A percentile compares a stretch with the other conserved stretches of the same genome.
Conservation (phyloP, 2,888 invertebrate species). For the Cancer borealis region DNA sequence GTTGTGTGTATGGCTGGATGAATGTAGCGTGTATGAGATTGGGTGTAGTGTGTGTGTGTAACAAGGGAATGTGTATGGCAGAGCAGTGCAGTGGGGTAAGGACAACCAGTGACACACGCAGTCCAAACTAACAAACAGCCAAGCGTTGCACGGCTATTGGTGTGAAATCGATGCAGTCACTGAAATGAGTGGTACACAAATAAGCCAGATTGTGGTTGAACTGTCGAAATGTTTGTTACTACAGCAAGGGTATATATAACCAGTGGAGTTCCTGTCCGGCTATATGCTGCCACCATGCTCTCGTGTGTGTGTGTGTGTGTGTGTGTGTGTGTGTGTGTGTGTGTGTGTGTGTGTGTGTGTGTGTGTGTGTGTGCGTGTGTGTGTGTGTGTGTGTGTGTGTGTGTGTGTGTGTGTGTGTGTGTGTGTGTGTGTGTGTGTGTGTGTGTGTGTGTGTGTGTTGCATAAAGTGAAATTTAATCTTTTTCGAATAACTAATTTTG, state of each 20-base stretch:
- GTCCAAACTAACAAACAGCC: background rate
- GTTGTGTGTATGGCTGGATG: background rate
- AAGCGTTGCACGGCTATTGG: background rate
- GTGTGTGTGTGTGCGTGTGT: background rate
- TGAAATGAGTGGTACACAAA: background rate
- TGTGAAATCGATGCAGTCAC: background rate
- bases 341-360: background rate
- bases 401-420: conserved; percentile 41
- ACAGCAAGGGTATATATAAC: background rate
- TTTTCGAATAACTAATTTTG: background rate
- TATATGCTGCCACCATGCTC: background rate
- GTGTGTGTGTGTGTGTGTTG: background rate
- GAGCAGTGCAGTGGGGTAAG: background rate
- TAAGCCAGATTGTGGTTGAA: background rate
- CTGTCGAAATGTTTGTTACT: background rate
- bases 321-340: conserved; percentile 39
- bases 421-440: conserved; percentile 20
- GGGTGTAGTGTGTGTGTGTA: background rate
- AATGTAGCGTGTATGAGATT: background rate
- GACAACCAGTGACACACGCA: conserved; percentile 12
- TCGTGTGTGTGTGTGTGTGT: conserved; percentile 22
- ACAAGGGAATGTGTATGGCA: background rate
- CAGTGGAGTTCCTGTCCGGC: background rate
- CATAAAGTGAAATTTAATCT: background rate
- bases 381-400: conserved; percentile 22